A percentile compares a stretch with the other conserved stretches of the same genome.
phyloP scores from a whole-genome alignment of 2,888 invertebrate genomes.

The Ecliptopera silaceata region DNA sequence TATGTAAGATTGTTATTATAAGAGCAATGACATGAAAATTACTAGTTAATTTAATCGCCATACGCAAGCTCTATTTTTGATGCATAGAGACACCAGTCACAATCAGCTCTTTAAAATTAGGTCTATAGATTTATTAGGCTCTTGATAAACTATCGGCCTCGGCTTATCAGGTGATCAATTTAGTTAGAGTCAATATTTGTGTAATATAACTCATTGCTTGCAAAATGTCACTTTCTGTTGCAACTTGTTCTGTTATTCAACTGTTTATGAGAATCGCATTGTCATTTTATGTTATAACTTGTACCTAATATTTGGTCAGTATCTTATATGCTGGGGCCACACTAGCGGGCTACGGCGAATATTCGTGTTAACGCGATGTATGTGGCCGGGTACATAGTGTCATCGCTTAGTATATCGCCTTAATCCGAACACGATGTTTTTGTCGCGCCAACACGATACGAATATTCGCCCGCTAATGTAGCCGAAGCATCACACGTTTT shows the following conservation, averaged over 20 bases:
- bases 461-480: too few species aligned
- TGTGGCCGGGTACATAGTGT: too few species aligned
- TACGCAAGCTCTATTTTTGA: neutral
- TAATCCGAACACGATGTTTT: too few species aligned
- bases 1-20: neutral
- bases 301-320: too few species aligned
- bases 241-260: neutral
- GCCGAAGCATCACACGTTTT: too few species aligned
- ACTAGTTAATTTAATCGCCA: conserved; percentile 3
- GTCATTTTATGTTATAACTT: too few species aligned
- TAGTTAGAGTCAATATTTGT: conserved; percentile 4
- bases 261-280: too few species aligned
- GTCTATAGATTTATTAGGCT: conserved; percentile 10
- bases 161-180: conserved; percentile 18
- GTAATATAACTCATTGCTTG: conserved; percentile 5
- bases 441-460: too few species aligned
- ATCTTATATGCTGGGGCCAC: too few species aligned
- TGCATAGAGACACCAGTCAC: neutral
- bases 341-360: too few species aligned
- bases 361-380: too few species aligned
- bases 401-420: too few species aligned
- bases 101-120: conserved; percentile 2
- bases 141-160: conserved; percentile 14
- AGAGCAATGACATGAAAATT: conserved; percentile 17
- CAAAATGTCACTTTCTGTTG: conserved; percentile 2